phyloP scores from a whole-genome alignment of 2,888 invertebrate species.

The Drosophila affinis region DNA sequence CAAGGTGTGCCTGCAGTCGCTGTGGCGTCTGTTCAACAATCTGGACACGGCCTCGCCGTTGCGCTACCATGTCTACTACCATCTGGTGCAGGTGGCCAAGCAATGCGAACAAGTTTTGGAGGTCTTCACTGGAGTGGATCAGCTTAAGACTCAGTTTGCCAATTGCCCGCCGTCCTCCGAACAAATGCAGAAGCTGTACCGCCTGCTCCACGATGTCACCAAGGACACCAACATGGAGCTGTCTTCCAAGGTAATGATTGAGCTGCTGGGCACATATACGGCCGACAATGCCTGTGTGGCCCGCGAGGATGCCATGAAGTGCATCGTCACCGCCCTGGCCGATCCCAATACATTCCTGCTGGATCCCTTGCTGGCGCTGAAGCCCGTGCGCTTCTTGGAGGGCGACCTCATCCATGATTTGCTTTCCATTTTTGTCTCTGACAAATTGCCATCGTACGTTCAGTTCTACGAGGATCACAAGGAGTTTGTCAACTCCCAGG shows the following conservation, averaged over 20 bases:
- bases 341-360: slow-evolving; percentile 97
- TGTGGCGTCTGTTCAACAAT: slow-evolving; percentile 96
- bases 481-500: slow-evolving; percentile 92
- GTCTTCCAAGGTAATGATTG: slow-evolving; percentile 98
- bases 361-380: slow-evolving; percentile 95
- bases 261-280: slow-evolving; percentile 97
- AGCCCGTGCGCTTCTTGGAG: slow-evolving; percentile 97
- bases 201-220: slow-evolving; percentile 94
- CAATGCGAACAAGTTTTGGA: slow-evolving; percentile 93
- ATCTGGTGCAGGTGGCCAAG: slow-evolving; percentile 94
- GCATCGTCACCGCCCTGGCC: slow-evolving; percentile 96
- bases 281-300: slow-evolving; percentile 98
- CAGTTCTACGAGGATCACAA: slow-evolving; percentile 96
- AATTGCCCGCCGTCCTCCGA: slow-evolving; percentile 92
- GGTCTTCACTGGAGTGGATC: slow-evolving; percentile 93
- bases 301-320: slow-evolving; percentile 97
- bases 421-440: slow-evolving; percentile 96
- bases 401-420: slow-evolving; percentile 97
- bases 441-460: slow-evolving; percentile 95
- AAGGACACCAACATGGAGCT: slow-evolving; percentile 94
- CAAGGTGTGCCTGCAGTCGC: slow-evolving; percentile 91
- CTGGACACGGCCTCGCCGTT: slow-evolving; percentile 92
- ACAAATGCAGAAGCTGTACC: slow-evolving; percentile 95
- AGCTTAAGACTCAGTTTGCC: slow-evolving; percentile 91
- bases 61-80: slow-evolving; percentile 96